Conservation (phyloP, 2,888 invertebrate species). For the Dichetophora obliterata region DNA sequence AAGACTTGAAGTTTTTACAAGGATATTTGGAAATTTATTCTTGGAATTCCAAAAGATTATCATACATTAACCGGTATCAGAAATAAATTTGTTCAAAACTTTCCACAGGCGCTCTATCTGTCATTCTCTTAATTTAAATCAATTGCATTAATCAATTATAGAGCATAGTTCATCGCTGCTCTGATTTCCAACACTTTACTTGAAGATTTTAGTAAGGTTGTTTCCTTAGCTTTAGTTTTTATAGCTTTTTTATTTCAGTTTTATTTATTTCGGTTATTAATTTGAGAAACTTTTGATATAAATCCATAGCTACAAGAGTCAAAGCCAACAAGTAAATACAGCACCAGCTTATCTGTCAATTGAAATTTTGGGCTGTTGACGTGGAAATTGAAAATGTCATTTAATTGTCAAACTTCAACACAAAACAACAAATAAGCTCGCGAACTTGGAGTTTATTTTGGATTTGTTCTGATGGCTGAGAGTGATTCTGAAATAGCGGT, state of each 20-base stretch:
- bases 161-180: no score
- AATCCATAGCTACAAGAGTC: background rate
- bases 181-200: no score
- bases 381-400: slow-evolving; percentile 9
- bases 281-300: background rate
- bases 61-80: no score
- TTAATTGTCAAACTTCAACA: slow-evolving; percentile 19
- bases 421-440: background rate
- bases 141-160: no score
- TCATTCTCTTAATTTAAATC: no score
- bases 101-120: no score
- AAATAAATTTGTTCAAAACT: no score
- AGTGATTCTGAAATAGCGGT: slow-evolving; percentile 4
- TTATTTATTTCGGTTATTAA: background rate
- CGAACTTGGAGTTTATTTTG: background rate
- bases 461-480: background rate
- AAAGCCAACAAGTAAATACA: background rate
- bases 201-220: background rate
- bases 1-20: no score
- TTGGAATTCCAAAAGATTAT: no score
- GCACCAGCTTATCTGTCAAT: background rate
- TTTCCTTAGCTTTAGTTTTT: background rate
- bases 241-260: slow-evolving; percentile 4
- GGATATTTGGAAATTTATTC: no score
- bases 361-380: background rate